These are phyloP conservation scores for Taurulus bubalis DNA, from an alignment of 2,113 vertebrate genomes.

Conservation along the genomic window DNA sequence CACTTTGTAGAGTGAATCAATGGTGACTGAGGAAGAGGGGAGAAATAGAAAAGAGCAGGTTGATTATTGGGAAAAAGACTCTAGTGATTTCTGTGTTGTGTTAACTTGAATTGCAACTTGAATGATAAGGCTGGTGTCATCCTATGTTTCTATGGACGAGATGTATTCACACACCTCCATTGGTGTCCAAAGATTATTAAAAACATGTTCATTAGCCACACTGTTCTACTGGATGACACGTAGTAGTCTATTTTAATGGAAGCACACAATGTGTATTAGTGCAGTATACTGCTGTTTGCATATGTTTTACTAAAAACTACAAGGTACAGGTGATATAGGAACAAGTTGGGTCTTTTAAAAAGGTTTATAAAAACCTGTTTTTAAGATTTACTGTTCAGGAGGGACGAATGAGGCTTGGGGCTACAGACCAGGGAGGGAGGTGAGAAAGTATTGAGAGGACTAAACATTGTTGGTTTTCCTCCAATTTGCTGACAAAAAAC, in stretches of 20 bases:
- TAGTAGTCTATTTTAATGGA: no score
- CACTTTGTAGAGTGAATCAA: constrained; percentile 98
- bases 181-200: neutral
- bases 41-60: constrained; percentile 11
- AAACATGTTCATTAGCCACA: neutral
- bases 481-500: neutral
- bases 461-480: neutral
- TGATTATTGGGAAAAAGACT: neutral
- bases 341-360: neutral
- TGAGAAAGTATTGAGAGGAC: neutral
- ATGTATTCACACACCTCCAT: neutral
- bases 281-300: neutral
- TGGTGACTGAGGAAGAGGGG: constrained; percentile 86
- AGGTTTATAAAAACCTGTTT: no score
- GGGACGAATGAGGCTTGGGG: neutral
- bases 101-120: neutral
- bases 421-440: neutral
- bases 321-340: neutral
- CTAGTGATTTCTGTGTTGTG: neutral
- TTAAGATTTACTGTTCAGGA: neutral
- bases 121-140: neutral
- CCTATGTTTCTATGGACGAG: neutral
- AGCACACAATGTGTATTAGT: neutral
- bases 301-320: neutral
- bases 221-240: neutral